These are phyloP conservation scores for Procambarus virginalis DNA, from an alignment of 1,140 invertebrate species.

Conservation along the genomic window DNA sequence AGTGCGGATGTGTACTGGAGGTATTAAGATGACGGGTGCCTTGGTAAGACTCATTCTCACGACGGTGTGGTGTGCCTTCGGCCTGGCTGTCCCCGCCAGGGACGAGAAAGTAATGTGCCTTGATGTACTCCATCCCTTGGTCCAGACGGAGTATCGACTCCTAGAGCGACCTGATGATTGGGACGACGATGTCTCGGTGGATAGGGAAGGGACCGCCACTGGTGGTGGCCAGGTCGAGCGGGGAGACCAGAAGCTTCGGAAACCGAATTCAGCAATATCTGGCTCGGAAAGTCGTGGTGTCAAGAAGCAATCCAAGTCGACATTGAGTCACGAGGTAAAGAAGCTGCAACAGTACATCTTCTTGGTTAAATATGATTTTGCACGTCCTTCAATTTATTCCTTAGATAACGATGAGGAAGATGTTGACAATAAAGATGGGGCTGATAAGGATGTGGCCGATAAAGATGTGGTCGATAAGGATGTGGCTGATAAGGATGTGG, in stretches of 20 bases:
- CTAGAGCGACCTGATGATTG: background rate
- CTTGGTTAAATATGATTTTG: background rate
- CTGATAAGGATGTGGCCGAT: background rate
- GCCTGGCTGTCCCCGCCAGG: background rate
- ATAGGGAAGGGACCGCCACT: background rate
- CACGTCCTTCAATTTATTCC: background rate
- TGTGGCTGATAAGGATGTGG: background rate
- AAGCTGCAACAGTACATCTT: background rate
- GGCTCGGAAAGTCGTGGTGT: background rate
- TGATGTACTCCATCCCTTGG: background rate
- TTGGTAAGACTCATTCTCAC: background rate
- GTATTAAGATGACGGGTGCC: background rate
- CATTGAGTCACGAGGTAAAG: background rate
- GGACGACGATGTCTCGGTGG: background rate
- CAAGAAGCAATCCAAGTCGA: too few relatives aligned
- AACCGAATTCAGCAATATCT: background rate
- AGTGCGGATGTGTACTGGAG: background rate
- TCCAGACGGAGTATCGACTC: slow-evolving; percentile 18
- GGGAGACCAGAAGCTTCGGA: background rate
- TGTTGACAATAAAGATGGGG: background rate
- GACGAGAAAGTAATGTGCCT: slow-evolving; percentile 5
- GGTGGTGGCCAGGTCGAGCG: background rate
- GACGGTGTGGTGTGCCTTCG: background rate
- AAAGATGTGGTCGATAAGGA: background rate
- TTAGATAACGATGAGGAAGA: background rate